Evolutionary conservation across 2,888 invertebrate genomes (phyloP), one percentile per base, ranked within the genome.

Genomic region (Apamea anceps): DNA sequence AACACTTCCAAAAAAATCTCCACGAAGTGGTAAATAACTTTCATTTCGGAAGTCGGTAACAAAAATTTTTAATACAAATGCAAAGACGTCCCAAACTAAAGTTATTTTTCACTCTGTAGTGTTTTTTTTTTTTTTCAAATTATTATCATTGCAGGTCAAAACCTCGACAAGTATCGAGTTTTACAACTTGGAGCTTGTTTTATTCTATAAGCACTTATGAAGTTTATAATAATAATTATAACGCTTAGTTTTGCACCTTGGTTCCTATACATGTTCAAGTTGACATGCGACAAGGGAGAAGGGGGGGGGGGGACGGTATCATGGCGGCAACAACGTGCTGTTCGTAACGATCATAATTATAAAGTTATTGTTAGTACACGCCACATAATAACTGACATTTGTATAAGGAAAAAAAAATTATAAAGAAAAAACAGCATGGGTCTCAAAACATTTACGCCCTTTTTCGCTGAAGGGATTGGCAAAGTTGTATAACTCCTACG

Each of bases 301-400:
- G 18, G 8, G 25, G 67, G 70, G 67, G 70, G 15, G 18, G 7
- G 25, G 13, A 42, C 10, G 8, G 42, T 70, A 65, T 83, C 70
- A 77, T 70, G 70, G 68, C 63, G 68, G 51, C 10, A 32, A 12
- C 32, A 71, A 66, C 51, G 42, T 60, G 32, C 57, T 57, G 6
- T 28, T 48, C 28, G 8, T 80, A 57, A 65, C 80, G 80, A 83
- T 83, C 13, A 66, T 81, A 70, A 77, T 81, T 81, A 81, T 70
- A 18, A 68, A 70, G 15, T 80, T 54, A 80, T 60, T 81, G 57
- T n/a, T 21, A 72, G 62, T 51, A 67, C 42, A 51, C 66, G 42
- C 81, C 73, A 66, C 32, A 32, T 79, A 79, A 42, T 62, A 71
- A 80, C 32, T 63, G 62, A 72, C n/a, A 6, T 51, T 63, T 80